A percentile compares a stretch with the other conserved stretches of the same genome.
Conservation (phyloP, 2,113 vertebrate genomes). For the Salminus brasiliensis region DNA sequence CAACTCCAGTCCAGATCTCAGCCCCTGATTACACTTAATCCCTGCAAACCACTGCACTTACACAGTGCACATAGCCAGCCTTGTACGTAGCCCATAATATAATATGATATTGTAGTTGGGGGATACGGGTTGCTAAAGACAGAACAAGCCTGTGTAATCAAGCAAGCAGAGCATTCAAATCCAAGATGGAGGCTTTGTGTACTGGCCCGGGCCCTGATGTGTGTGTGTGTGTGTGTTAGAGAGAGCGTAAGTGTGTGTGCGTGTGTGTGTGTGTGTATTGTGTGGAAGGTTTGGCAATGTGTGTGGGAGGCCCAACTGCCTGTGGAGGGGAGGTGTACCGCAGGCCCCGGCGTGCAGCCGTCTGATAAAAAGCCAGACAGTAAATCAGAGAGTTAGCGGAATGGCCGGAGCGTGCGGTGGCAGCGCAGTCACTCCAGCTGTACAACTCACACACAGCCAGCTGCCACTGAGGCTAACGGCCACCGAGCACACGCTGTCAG, state of each 20-base stretch:
- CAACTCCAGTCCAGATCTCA: neutral
- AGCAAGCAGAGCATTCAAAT: neutral
- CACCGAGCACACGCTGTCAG: slow-evolving; percentile 38
- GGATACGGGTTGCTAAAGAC: neutral
- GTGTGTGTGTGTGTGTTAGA: neutral
- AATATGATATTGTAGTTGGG: neutral
- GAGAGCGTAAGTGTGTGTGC: slow-evolving; percentile 10
- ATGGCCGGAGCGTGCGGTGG: slow-evolving; percentile 48
- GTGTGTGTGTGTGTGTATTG: slow-evolving; percentile 27
- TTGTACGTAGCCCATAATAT: neutral
- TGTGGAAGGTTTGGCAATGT: slow-evolving; percentile 40
- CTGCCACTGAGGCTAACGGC: slow-evolving; percentile 58
- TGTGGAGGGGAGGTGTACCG: slow-evolving; percentile 51
- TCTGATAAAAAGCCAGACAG: slow-evolving; percentile 67
- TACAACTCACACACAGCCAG: slow-evolving; percentile 56
- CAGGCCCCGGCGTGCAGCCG: slow-evolving; percentile 53
- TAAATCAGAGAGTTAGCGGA: slow-evolving; percentile 69
- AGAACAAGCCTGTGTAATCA: neutral
- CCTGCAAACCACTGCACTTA: neutral
- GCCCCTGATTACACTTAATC: neutral
- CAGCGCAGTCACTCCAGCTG: slow-evolving; percentile 58
- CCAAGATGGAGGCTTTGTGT: neutral
- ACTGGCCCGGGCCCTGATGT: neutral
- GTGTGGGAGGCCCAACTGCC: slow-evolving; percentile 52
- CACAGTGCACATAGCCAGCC: neutral